These are phyloP conservation scores for Dendrocopos noguchii DNA, from an alignment of 2,113 vertebrate species.

Conservation along the genomic window DNA sequence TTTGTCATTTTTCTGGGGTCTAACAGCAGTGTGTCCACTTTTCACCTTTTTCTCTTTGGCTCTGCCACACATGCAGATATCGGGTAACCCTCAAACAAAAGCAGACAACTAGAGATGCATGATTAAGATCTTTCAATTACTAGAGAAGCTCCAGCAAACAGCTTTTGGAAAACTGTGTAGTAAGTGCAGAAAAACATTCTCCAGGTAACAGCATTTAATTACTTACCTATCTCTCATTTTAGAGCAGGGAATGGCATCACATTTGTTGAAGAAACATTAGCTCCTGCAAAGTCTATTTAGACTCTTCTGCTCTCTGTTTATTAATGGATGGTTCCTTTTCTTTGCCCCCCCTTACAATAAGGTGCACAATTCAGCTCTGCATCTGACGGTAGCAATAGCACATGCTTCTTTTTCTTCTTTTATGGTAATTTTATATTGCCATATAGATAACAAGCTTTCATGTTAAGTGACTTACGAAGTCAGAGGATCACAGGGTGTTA, in stretches of 20 bases:
- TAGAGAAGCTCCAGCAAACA: neutral
- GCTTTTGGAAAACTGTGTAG: neutral
- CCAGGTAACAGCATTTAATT: neutral
- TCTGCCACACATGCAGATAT: neutral
- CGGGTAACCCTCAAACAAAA: neutral
- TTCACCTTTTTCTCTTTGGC: constrained; percentile 30
- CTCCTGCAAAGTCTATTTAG: neutral
- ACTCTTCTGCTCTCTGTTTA: neutral
- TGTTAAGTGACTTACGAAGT: neutral
- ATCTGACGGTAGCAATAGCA: neutral
- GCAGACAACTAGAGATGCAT: neutral
- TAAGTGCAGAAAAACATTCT: neutral
- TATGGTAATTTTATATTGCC: neutral
- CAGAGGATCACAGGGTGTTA: neutral
- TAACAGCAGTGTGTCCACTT: neutral
- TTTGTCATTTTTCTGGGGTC: constrained; percentile 19
- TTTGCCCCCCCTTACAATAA: neutral
- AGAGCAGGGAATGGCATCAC: neutral
- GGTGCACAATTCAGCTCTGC: neutral
- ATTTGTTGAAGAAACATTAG: neutral
- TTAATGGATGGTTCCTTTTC: neutral
- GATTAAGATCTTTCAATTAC: neutral
- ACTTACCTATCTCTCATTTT: neutral
- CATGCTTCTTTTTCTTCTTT: neutral
- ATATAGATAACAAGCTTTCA: neutral